Conservation (phyloP, 1,140 invertebrate species). For the Himalopsyche phryganea region DNA sequence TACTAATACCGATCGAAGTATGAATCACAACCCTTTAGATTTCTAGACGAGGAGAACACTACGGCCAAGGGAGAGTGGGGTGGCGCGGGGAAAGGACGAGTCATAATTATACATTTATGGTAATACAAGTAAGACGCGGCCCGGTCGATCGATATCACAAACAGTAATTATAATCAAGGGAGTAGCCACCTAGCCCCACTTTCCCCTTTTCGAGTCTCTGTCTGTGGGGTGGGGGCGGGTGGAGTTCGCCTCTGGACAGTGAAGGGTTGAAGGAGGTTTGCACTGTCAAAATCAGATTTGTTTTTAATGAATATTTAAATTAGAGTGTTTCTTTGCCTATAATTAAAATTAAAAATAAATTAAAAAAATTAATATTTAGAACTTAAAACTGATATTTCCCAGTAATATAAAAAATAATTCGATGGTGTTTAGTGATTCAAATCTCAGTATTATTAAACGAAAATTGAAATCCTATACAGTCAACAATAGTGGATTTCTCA, state of each 20-base stretch:
- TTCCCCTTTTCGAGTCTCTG: not conserved
- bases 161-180: constrained; percentile 37
- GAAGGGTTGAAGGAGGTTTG: constrained; percentile 30
- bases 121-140: constrained; percentile 36
- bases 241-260: constrained; percentile 30
- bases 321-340: not conserved
- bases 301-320: constrained; percentile 1
- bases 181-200: constrained; percentile 15
- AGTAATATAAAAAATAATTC: too few relatives aligned
- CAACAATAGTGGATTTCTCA: too few relatives aligned
- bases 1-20: not conserved
- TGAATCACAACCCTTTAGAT: constrained; percentile 13
- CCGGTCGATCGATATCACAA: constrained; percentile 36
- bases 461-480: too few relatives aligned
- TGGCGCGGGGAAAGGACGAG: constrained; percentile 16
- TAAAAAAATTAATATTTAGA: too few relatives aligned
- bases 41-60: not conserved
- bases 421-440: too few relatives aligned
- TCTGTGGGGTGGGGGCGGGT: not conserved
- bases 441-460: too few relatives aligned
- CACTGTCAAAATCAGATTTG: constrained; percentile 7
- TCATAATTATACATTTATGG: constrained; percentile 36
- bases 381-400: too few relatives aligned
- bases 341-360: not conserved
- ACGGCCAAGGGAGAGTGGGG: constrained; percentile 1